Evolutionary conservation across 2,797 vertebrate genomes (phyloP).

Genomic region (Chlorospingus flavigularis): DNA sequence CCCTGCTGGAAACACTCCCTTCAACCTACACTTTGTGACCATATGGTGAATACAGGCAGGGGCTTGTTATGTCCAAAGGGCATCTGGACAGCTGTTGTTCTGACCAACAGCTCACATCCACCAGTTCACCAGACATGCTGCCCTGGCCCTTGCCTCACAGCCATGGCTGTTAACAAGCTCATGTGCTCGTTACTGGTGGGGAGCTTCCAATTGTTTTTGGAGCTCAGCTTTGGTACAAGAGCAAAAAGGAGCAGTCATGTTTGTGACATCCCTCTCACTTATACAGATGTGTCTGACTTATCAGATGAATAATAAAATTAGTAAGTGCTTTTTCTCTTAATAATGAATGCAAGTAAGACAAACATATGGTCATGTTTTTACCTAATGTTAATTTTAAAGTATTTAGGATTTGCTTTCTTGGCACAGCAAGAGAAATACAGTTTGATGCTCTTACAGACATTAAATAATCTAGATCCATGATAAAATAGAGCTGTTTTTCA

Average conservation of each 20-base stretch:
- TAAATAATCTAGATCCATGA: not conserved
- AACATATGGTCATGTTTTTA: not conserved
- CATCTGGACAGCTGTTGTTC: not conserved
- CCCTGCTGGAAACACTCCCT: not conserved
- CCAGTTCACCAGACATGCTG: not conserved
- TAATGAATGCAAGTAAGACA: not conserved
- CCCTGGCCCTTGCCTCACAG: not conserved
- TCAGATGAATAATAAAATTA: not conserved
- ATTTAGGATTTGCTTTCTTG: not conserved
- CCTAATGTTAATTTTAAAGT: not conserved
- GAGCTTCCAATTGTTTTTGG: not conserved
- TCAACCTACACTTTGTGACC: not conserved
- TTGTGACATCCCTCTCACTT: not conserved
- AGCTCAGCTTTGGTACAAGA: not conserved
- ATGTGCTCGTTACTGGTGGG: rapidly evolving
- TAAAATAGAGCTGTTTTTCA: not conserved
- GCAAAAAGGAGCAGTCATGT: not conserved
- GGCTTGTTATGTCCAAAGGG: not conserved
- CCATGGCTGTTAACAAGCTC: not conserved
- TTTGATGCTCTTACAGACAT: not conserved
- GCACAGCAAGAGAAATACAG: not conserved
- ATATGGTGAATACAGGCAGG: not conserved
- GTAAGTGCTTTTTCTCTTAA: not conserved
- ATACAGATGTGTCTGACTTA: not conserved
- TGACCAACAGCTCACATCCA: not conserved